Base-by-base conservation (phyloP, 2,888 invertebrate genomes). In the Aplocera efformata region DNA sequence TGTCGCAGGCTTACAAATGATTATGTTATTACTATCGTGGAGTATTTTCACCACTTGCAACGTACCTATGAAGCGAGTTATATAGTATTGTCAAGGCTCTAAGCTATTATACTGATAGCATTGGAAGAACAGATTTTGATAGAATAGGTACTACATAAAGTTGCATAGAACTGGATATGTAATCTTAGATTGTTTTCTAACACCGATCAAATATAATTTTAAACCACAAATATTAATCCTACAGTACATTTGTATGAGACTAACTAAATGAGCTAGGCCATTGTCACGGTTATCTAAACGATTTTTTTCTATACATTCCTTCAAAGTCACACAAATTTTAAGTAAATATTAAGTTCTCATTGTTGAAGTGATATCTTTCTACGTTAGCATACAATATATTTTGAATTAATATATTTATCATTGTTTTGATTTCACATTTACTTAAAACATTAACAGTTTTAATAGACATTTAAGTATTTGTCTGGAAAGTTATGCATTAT, bases 81-180 rank as follows among this genome's bases (percentile, higher is more conserved):
- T 17, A 3, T 3, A 17, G 71, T 83, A 82, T 83, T 82, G 83
- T 84, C 82, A 72, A 29, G 38, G 45, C 46, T 44, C 70, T 72
- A 76, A 72, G 71, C 76, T 77, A 76, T 52, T 66, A 70, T 58
- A 76, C 71, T 55, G 66, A 71, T 58, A 76, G 72, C 67, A 67
- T 58, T 81, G 81, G 82, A 84, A 83, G 86, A 82, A 81, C 82
- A 83, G 76, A 79, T 79, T 76, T 73, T 54, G 60, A 74, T 68
- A 67, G 72, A 63, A 67, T 60, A 44, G 31, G 32, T 41, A 59
- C 63, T 67, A 71, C 56, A 66, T 58, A 48, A 61, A 67, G 60
- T 68, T 53, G 53, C 53, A 53, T 60, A 75, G 5, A 17, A 17
- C 13, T 17, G 13, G 13, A 17, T 17, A 17, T 17, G 13, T 17